Evolutionary conservation across 2,888 invertebrate species (phyloP), one percentile per base, ranked within the genome.

Genomic region (Hyppa rectilinea): DNA sequence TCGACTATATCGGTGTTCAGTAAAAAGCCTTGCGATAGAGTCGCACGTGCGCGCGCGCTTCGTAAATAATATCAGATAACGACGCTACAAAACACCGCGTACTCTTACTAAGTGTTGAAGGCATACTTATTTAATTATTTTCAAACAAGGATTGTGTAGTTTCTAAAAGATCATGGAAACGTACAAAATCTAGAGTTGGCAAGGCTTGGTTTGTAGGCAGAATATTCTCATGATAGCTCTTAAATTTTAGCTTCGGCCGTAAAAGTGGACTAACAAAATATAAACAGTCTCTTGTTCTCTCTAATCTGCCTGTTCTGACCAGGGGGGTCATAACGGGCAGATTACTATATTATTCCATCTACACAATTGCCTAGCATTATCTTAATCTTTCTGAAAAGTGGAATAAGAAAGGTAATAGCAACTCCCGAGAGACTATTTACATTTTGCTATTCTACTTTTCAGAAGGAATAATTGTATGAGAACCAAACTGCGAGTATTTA

Each of bases 41-140:
- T 72, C 76, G 60, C 82, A 82, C 82, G 78, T 82, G 80, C 77
- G 80, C 74, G 59, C 61, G 73, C 81, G 70, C 71, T 77, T 65
- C 68, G 47, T 61, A 56, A 78, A 78, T 78, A 72, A 78, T 78
- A 62, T 62, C 58, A 43, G 76, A 78, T 78, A 76, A 76, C 65
- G 45, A 45, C 52, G 29, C 45, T 47, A 65, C 71, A 38, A 55
- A 50, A 55, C 52, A 65, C 45, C 17, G 14, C 36, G 2, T 50
- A 36, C 36, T 31, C n/a, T n/a, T 31, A 43, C 58, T 63, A 60
- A 64, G 53, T 64, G 64, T 64, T 50, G 38, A 45, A 20, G 38
- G 77, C 45, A 62, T 70, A 75, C 62, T 70, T 52, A 70, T 47
- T 38, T 29, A 29, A 43, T 52, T 58, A n/a, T 29, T 59, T 40